Conservation (phyloP, 2,113 vertebrate genomes). For the Polypterus bichir region DNA sequence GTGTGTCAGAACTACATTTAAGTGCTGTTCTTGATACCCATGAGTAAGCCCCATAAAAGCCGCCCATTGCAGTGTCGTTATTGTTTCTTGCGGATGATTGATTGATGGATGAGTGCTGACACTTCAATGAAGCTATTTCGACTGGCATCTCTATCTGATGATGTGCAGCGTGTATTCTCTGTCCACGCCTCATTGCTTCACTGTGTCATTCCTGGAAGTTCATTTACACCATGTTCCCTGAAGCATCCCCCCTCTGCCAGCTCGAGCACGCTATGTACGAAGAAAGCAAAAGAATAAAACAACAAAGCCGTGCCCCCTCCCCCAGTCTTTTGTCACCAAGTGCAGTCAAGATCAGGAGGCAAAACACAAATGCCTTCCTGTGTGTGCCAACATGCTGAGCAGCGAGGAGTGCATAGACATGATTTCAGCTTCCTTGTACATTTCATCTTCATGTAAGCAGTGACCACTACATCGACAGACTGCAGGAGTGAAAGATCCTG, state of each 20-base stretch:
- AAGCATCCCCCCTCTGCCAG: slow-evolving; percentile 60
- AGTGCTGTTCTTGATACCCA: slow-evolving; percentile 95
- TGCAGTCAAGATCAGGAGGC: too few species aligned
- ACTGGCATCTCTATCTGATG: slow-evolving; percentile 98
- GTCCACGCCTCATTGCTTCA: slow-evolving; percentile 99
- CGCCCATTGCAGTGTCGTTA: slow-evolving; percentile 72
- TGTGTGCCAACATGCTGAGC: too few species aligned
- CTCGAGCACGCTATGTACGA: slow-evolving; percentile 76
- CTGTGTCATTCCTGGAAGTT: slow-evolving; percentile 99
- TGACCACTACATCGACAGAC: too few species aligned
- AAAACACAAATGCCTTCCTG: too few species aligned
- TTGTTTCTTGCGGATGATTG: slow-evolving; percentile 99
- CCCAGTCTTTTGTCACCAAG: too few species aligned
- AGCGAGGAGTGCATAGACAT: too few species aligned
- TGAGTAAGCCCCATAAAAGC: slow-evolving; percentile 98
- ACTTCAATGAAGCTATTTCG: slow-evolving; percentile 99
- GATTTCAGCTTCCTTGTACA: too few species aligned
- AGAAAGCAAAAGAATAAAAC: slow-evolving; percentile 49
- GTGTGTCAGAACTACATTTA: slow-evolving; percentile 90
- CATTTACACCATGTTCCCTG: slow-evolving; percentile 98
- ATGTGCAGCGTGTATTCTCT: slow-evolving; percentile 99
- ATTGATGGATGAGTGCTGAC: slow-evolving; percentile 99
- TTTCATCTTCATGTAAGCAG: too few species aligned
- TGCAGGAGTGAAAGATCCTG: too few species aligned
- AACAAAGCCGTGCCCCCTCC: too few species aligned